Conservation (phyloP, 2,113 vertebrate genomes). For the Polyodon spathula region DNA sequence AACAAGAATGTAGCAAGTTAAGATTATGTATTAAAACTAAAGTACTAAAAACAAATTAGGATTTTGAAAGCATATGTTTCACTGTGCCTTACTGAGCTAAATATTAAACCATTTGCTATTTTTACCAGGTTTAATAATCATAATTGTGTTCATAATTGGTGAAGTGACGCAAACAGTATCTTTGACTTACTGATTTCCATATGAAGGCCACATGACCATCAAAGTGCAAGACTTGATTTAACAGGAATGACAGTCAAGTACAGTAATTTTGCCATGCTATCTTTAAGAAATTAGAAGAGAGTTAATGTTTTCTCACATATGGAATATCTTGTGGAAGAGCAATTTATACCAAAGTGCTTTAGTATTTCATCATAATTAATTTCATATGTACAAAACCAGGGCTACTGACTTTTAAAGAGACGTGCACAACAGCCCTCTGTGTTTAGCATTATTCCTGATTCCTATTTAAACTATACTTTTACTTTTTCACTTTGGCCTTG, state of each 20-base stretch:
- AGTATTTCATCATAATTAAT: constrained; percentile 75
- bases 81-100: constrained; percentile 37
- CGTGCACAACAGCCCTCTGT: constrained; percentile 63
- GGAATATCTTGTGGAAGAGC: constrained; percentile 66
- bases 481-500: constrained; percentile 30
- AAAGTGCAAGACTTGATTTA: constrained; percentile 25
- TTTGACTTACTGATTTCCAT: constrained; percentile 61
- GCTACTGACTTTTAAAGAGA: constrained; percentile 57
- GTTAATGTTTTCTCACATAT: constrained; percentile 53
- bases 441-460: constrained; percentile 50
- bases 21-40: too few relatives aligned
- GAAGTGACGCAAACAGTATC: constrained; percentile 66
- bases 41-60: too few relatives aligned
- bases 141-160: constrained; percentile 55
- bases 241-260: constrained; percentile 22
- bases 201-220: constrained; percentile 43
- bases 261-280: constrained; percentile 49
- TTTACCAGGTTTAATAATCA: constrained; percentile 69
- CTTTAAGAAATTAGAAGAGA: constrained; percentile 43
- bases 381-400: constrained; percentile 69
- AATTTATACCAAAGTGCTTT: constrained; percentile 72
- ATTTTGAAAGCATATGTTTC: too few relatives aligned
- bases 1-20: too few relatives aligned
- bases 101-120: constrained; percentile 63
- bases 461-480: constrained; percentile 29